These are phyloP conservation scores for Oligia latruncula DNA, from an alignment of 2,888 invertebrate species.

Conservation along the genomic window DNA sequence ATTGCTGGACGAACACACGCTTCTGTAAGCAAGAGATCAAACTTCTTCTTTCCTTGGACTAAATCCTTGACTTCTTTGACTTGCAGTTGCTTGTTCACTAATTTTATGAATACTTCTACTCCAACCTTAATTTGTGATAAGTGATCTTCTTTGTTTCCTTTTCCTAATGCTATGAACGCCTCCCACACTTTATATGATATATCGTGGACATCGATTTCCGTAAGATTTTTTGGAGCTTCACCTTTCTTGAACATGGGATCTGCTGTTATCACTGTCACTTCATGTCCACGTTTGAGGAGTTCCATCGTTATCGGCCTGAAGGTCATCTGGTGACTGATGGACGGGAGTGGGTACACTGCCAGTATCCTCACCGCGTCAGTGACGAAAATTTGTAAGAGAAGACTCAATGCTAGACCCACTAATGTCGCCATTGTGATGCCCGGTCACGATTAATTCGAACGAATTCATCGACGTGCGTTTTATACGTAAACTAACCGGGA, in stretches of 20 bases:
- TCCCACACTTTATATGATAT: constrained; percentile 67
- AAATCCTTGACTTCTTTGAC: constrained; percentile 65
- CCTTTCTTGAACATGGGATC: constrained; percentile 74
- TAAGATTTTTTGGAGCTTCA: constrained; percentile 72
- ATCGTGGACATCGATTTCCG: constrained; percentile 78
- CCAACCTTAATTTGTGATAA: constrained; percentile 40
- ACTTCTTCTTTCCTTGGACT: constrained; percentile 63
- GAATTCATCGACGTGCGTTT: constrained; percentile 3
- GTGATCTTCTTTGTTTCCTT: constrained; percentile 48
- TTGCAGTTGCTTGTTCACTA: constrained; percentile 63
- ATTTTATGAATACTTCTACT: constrained; percentile 32
- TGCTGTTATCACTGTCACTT: constrained; percentile 79
- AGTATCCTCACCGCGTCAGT: constrained; percentile 75
- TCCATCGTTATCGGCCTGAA: constrained; percentile 77
- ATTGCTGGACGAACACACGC: constrained; percentile 60
- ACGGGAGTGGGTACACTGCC: constrained; percentile 69
- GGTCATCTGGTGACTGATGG: constrained; percentile 82
- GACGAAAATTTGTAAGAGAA: not conserved
- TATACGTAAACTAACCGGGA: constrained; percentile 25
- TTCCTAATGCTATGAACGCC: constrained; percentile 22
- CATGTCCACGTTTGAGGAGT: constrained; percentile 80
- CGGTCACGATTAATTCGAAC: constrained; percentile 5
- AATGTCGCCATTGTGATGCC: constrained; percentile 24
- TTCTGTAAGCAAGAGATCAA: constrained; percentile 75
- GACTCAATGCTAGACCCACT: not conserved